phyloP scores from a whole-genome alignment of 2,113 vertebrate species.

The Regulus satrapa region DNA sequence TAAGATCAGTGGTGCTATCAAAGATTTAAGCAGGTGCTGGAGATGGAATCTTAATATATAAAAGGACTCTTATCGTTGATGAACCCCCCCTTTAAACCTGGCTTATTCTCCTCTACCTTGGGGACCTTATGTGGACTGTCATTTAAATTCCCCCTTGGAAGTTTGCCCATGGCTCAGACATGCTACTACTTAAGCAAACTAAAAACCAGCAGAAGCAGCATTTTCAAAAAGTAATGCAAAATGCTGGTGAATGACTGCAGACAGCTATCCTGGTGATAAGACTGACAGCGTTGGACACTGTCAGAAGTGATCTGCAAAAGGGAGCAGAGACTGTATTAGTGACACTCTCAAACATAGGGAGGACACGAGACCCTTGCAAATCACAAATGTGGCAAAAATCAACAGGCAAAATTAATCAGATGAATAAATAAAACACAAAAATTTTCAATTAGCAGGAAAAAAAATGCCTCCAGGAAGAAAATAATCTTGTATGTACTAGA shows the following conservation, averaged over 20 bases:
- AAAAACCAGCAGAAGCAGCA: not conserved
- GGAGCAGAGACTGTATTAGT: not conserved
- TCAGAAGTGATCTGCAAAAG: not conserved
- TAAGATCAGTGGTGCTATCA: not conserved
- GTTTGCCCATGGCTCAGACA: not conserved
- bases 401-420: not conserved
- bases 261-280: not conserved
- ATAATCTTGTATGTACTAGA: not conserved
- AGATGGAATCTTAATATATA: not conserved
- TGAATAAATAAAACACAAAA: not conserved
- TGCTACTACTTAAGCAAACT: not conserved
- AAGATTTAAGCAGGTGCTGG: not conserved
- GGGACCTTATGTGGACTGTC: not conserved
- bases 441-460: not conserved
- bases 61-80: not conserved
- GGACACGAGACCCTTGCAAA: not conserved
- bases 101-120: not conserved
- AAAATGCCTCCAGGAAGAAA: not conserved
- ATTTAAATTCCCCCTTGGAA: not conserved
- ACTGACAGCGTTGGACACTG: not conserved
- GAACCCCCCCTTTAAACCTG: not conserved
- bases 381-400: not conserved
- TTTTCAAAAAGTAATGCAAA: not conserved
- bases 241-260: not conserved
- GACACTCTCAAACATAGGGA: not conserved